Evolutionary conservation across 2,113 vertebrate genomes (phyloP).

Genomic region (Entomyzon cyanotis): DNA sequence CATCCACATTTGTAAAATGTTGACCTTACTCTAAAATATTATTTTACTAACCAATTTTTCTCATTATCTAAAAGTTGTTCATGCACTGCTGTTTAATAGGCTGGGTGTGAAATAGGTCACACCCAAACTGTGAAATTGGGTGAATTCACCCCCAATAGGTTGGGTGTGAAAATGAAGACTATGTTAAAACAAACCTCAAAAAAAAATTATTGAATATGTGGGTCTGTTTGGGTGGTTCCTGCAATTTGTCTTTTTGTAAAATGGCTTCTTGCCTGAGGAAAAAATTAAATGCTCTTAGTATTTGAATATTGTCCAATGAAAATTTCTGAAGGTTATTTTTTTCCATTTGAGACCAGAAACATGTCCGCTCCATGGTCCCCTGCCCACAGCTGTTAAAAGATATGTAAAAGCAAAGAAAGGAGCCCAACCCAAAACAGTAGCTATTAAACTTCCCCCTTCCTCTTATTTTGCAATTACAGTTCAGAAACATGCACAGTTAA

Average conservation of each 20-base stretch:
- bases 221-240: neutral
- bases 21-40: neutral
- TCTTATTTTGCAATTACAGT: conserved; percentile 40
- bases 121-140: neutral
- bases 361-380: conserved; percentile 18
- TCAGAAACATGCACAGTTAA: conserved; percentile 37
- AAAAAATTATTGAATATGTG: neutral
- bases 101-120: neutral
- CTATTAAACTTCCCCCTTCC: conserved; percentile 57
- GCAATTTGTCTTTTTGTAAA: neutral
- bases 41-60: neutral
- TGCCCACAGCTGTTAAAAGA: conserved; percentile 65
- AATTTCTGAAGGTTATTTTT: conserved; percentile 47
- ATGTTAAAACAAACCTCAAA: neutral
- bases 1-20: neutral
- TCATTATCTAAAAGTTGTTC: neutral
- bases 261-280: neutral
- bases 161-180: neutral
- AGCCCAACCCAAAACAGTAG: conserved; percentile 44
- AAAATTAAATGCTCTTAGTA: neutral
- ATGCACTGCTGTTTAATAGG: neutral
- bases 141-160: neutral
- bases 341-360: conserved; percentile 57
- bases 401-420: conserved; percentile 48
- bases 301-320: conserved; percentile 54